Conservation (phyloP, 2,888 invertebrate species). For the Luperina testacea region DNA sequence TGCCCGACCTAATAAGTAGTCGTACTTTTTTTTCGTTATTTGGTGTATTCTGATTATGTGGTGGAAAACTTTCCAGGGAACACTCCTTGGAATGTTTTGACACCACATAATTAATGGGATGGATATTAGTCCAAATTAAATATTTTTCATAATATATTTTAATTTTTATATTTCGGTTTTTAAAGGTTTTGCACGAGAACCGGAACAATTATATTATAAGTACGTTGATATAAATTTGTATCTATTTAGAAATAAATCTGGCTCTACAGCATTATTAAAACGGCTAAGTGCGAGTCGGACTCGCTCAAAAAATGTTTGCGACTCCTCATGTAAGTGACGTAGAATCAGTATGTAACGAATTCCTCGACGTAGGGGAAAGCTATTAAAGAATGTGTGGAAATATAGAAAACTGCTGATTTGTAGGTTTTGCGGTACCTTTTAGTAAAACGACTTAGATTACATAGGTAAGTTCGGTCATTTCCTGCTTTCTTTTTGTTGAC, state of each 20-base stretch:
- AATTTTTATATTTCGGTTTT: not conserved
- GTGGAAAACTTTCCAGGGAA: not conserved
- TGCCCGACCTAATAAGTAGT: not conserved
- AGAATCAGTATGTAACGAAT: not conserved
- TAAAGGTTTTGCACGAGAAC: not conserved
- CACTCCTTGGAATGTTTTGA: not conserved
- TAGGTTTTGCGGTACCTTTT: not conserved
- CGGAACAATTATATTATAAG: too few species aligned
- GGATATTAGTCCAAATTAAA: too few species aligned
- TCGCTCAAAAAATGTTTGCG: not conserved
- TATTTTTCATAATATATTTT: too few species aligned
- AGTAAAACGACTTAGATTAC: slow-evolving; percentile 9
- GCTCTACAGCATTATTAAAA: not conserved
- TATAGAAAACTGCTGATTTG: not conserved
- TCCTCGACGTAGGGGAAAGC: not conserved
- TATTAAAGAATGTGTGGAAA: slow-evolving; percentile 10
- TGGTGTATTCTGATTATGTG: not conserved
- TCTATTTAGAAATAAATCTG: too few species aligned
- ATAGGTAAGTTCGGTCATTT: not conserved
- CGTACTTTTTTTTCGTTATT: not conserved
- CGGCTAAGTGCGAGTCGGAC: not conserved
- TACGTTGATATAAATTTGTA: too few species aligned
- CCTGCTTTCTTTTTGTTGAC: slow-evolving; percentile 15
- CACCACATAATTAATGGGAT: not conserved
- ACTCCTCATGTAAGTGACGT: not conserved